These are phyloP conservation scores for Candoia aspera DNA, from an alignment of 2,113 vertebrate species.

Conservation along the genomic window DNA sequence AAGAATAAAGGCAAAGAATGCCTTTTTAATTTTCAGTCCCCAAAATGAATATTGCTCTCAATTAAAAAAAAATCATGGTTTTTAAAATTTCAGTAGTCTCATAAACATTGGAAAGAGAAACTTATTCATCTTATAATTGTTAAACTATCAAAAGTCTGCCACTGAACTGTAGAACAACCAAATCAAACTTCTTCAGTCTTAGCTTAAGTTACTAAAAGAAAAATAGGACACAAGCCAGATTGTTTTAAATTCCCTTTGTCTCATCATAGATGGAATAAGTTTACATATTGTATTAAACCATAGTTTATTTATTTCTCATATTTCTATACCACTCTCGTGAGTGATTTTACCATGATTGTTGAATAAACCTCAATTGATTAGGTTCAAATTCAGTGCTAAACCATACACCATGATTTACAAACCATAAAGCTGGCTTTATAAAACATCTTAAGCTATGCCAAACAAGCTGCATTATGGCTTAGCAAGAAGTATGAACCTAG, in stretches of 20 bases:
- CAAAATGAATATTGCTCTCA: background rate
- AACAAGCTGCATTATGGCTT: background rate
- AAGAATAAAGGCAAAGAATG: background rate
- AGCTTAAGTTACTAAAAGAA: background rate
- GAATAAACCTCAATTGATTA: background rate
- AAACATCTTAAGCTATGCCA: background rate
- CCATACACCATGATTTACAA: background rate
- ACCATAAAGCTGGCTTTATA: background rate
- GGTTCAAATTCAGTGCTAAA: background rate
- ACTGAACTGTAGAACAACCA: background rate
- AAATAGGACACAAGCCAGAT: background rate
- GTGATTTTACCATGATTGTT: background rate
- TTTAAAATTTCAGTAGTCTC: background rate
- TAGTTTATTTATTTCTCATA: background rate
- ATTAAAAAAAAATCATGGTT: background rate
- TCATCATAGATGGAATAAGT: background rate
- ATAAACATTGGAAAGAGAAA: background rate
- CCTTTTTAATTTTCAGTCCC: background rate
- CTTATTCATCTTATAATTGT: background rate
- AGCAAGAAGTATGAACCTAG: background rate
- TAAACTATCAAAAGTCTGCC: background rate
- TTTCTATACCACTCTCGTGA: too few relatives aligned
- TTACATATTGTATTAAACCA: background rate
- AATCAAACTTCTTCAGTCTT: background rate
- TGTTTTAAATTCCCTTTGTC: background rate